Evolutionary conservation across 2,888 invertebrate species (phyloP), one percentile per base, ranked within the genome.

Genomic region (Euspilapteryx auroguttella): DNA sequence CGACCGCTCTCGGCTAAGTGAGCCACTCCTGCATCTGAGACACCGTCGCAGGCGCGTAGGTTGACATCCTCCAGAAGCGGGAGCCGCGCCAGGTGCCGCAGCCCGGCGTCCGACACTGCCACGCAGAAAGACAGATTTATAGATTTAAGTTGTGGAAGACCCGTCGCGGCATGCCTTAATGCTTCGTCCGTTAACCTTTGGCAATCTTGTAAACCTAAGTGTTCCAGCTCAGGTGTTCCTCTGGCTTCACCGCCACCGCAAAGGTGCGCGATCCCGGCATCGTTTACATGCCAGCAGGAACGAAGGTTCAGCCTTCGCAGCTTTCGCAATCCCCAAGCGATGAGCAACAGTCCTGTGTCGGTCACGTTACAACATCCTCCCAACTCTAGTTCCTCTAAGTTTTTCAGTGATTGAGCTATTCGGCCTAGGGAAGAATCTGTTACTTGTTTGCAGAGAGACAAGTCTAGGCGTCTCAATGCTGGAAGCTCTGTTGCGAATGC

Each of bases 111-210:
- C n/a, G 94, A 94, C 35, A 96, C 88, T 42, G 91, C 90, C 8
- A 93, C 89, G 71, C 95, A 96, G 63, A 96, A 96, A 42, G 93
- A 93, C 23, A 96, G 80, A 63, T 96, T 96, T 45, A 96, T 87
- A 37, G 87, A 86, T 59, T 87, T 87, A 29, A 96, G 79, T 40
- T 83, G 81, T 36, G 84, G 82, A 47, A 96, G 80, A 39, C 93
- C 93, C 36, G 83, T 79, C 37, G 92, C 87, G 34, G 92, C 85
- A 61, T 93, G 88, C 45, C 86, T 87, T 37, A 96, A 76, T 6
- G 93, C 89, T 49, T 94, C 93, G 64, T 96, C 96, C 35, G 92
- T 90, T 34, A 96, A 75, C 49, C 94, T 84, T 69, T 95, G 95
- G 71, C 95, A 96, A 76, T 96, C 96, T 76, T 96, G 95, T 36